These are phyloP conservation scores for Bactericera cockerelli DNA, from an alignment of 1,140 invertebrate species.

Conservation along the genomic window DNA sequence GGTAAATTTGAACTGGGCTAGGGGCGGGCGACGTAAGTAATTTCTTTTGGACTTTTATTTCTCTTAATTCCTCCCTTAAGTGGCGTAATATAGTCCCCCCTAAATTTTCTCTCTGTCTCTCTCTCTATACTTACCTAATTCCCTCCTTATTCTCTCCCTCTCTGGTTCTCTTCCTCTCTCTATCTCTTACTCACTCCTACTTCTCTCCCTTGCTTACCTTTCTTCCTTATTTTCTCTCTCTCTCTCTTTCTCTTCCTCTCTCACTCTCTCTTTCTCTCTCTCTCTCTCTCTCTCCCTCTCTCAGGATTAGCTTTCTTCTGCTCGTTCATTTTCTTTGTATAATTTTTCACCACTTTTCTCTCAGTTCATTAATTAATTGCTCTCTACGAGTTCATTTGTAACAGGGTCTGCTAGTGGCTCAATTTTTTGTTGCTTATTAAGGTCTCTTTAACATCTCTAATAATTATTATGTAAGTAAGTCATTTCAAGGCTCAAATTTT, in stretches of 20 bases:
- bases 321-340: not conserved
- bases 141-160: not conserved
- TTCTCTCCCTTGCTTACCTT: not conserved
- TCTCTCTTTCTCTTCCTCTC: not conserved
- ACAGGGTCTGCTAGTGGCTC: too few relatives aligned
- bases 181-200: too few relatives aligned
- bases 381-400: not conserved
- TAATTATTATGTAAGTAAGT: too few relatives aligned
- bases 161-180: not conserved
- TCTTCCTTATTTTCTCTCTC: not conserved
- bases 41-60: too few relatives aligned
- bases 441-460: too few relatives aligned
- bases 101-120: not conserved
- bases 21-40: not conserved
- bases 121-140: not conserved
- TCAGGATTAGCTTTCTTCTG: not conserved
- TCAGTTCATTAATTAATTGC: constrained; percentile 6
- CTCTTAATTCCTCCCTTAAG: constrained; percentile 6
- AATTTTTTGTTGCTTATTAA: too few relatives aligned
- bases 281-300: too few relatives aligned
- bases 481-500: too few relatives aligned
- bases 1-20: too few relatives aligned
- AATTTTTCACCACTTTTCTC: constrained; percentile 4
- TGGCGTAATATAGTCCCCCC: too few relatives aligned
- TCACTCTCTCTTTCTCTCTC: not conserved